These are phyloP conservation scores for Montipora sp. DNA, from an alignment of 64 coral and sea anemone genomes.

Conservation along the genomic window DNA sequence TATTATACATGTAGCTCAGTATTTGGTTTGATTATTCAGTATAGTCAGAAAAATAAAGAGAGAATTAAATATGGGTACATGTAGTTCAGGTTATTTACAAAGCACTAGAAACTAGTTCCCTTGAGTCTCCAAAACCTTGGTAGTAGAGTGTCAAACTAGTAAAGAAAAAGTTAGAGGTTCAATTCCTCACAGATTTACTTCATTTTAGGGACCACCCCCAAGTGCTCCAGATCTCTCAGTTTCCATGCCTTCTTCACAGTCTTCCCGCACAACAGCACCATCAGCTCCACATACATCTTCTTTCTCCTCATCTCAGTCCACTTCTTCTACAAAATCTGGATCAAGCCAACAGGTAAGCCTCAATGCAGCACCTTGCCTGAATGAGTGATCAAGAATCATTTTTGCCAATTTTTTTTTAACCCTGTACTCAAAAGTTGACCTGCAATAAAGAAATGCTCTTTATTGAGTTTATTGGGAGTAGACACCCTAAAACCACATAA, in stretches of 20 bases:
- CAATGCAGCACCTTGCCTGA: background rate
- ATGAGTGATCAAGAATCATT: no score
- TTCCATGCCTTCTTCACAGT: background rate
- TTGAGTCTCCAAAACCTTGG: no score
- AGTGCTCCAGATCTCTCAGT: slow-evolving; percentile 8
- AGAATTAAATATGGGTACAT: background rate
- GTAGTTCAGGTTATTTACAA: background rate
- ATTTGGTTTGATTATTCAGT: no score
- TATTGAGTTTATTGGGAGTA: no score
- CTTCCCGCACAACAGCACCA: slow-evolving; percentile 15
- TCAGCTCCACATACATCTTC: slow-evolving; percentile 41
- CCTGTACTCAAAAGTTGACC: no score
- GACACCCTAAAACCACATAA: no score
- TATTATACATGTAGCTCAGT: no score
- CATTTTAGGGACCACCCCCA: background rate
- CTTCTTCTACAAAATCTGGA: slow-evolving; percentile 12
- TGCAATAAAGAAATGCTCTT: no score
- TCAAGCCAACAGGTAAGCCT: slow-evolving; percentile 13
- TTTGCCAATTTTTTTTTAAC: no score
- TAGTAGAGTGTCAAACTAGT: no score
- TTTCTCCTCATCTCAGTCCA: slow-evolving; percentile 10
- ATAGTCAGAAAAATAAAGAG: background rate
- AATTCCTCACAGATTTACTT: background rate
- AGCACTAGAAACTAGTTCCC: background rate
- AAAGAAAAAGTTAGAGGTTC: no score